Evolutionary conservation across 2,113 vertebrate species (phyloP), one percentile per base, ranked within the genome.

Genomic region (Todiramphus saurophagus): DNA sequence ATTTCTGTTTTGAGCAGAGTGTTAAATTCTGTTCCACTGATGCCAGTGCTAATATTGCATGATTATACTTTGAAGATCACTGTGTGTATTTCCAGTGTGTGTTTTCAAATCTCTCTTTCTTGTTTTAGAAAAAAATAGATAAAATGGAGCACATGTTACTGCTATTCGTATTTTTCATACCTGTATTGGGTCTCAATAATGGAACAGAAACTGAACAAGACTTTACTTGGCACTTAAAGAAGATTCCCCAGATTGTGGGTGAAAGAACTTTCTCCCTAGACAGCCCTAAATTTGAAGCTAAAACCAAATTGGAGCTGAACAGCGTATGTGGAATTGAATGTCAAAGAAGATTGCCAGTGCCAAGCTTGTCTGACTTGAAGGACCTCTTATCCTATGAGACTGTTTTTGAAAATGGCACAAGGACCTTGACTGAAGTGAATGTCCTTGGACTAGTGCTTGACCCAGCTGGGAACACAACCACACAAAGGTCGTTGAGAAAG

Each of bases 381-480:
- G 94, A 98, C 44, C 95, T 98, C 76, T 98, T 99, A 20, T 99
- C 99, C 41, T 99, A 99, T 1, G 99, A 99, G 96, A 99, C 99
- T 0, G 83, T 99, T 73, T 99, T 99, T 63, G 99, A 99, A 87
- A 99, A 99, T 0, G 99, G 99, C 41, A 98, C 99, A 2, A 98
- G 99, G 68, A 99, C 98, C 13, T 96, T 98, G 67, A 99, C 99
- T 59, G 97, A 98, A 18, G 98, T 99, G 25, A 98, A 97, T 5
- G 96, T 99, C 97, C 98, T 98, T 2, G 98, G 97, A 5, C 60
- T 97, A 50, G 97, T 87, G 21, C 96, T 33, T 20, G 96, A 96
- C 23, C 60, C 96, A 25, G 20, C 51, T 62, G 78, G 43, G 19
- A 98, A 97, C 37, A 77, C 58, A 27, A 80, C 56, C 67, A 48